Evolutionary conservation across 1,140 invertebrate genomes (phyloP), one percentile per base, ranked within the genome.

Genomic region (Lordiphosa clarofinis): DNA sequence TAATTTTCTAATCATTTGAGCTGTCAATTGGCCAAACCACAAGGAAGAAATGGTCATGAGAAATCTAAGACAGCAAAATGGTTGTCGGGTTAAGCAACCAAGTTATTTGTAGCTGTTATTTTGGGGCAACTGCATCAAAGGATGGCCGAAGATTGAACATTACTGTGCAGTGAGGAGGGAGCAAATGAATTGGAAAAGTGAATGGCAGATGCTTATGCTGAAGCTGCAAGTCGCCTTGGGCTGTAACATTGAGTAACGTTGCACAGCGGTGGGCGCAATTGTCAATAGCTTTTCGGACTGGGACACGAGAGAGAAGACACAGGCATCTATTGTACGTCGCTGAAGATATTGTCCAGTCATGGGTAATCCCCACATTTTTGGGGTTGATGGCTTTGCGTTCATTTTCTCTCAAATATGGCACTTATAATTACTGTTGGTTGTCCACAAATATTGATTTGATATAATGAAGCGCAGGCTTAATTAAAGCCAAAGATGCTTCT

Each of bases 31-130:
- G 44, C 53, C 38, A 49, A 57, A 56, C 66, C 61, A 73, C 71
- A 38, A 75, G 75, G 75, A 79, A 75, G 76, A 82, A 67, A 79
- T 75, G 71, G 72, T 79, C 75, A 79, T 71, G 54, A 56, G 42
- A 53, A 66, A 75, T 66, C 52, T 35, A 40, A 68, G 47, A 44
- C 53, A 61, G 64, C 48, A 35, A 54, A 68, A 67, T 65, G 37
- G 61, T 66, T 49, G 52, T 10, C 39, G 44, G 35, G 63, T 66
- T 66, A 67, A 68, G 64, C 67, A 68, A 68, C 64, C 55, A 52
- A 68, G 52, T 67, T 53, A 68, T 68, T 68, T 66, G 64, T 40
- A 68, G 63, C 64, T 36, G 68, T 42, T 39, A 36, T 11, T 67
- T 67, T 68, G 35, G 47, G 64, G 33, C 48, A 54, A 31, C 31